phyloP scores from a whole-genome alignment of 2,797 vertebrate genomes.

The Oceanodroma leucorhoa region DNA sequence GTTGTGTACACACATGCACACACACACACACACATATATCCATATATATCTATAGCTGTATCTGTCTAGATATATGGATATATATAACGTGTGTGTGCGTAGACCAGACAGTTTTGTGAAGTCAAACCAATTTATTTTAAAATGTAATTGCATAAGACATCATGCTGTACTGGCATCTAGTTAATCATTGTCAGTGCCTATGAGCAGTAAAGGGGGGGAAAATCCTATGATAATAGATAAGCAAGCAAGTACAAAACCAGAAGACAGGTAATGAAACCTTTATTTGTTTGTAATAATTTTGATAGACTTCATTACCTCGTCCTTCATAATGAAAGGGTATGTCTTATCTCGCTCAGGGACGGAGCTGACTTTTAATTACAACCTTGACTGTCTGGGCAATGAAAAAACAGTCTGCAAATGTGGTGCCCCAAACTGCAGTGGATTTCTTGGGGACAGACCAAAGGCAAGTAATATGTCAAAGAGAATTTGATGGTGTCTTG shows the following conservation, averaged over 20 bases:
- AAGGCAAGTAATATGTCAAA: constrained; percentile 79
- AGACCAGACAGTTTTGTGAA: not conserved
- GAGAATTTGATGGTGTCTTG: not conserved
- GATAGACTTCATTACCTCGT: not conserved
- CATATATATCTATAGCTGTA: not conserved
- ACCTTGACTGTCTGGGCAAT: constrained; percentile 96
- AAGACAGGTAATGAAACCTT: not conserved
- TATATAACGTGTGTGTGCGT: not conserved
- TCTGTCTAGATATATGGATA: not conserved
- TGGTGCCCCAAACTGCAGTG: constrained; percentile 95
- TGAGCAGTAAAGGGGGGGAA: not conserved
- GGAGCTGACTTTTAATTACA: constrained; percentile 97
- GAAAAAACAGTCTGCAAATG: constrained; percentile 96
- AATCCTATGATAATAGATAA: not conserved
- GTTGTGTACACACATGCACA: not conserved
- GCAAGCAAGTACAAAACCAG: not conserved
- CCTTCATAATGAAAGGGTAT: not conserved
- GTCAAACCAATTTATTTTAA: not conserved
- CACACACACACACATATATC: not conserved
- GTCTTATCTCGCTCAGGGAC: constrained; percentile 79
- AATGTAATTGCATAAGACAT: not conserved
- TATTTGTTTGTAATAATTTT: not conserved
- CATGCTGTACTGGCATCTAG: not conserved
- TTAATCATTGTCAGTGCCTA: not conserved
- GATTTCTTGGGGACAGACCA: constrained; percentile 94